phyloP scores from a whole-genome alignment of 1,140 invertebrate genomes.

The Aphaenogaster rudis region DNA sequence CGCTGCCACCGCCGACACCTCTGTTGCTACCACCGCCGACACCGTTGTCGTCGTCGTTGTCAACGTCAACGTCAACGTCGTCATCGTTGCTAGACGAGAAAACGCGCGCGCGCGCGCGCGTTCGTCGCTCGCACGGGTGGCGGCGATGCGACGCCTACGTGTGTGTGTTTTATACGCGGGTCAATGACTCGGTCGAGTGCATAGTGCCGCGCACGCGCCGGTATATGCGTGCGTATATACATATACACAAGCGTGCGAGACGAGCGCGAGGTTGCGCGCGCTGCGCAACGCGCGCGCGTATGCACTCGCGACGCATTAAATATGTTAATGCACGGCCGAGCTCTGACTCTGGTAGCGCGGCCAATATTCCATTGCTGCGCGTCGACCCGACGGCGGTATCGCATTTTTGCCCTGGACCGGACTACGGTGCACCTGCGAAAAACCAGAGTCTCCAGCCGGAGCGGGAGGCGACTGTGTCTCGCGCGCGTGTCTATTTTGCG shows the following conservation, averaged over 20 bases:
- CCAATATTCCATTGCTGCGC: conserved; percentile 68
- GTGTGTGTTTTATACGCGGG: conserved; percentile 74
- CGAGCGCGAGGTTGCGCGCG: neutral
- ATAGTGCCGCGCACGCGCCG: conserved; percentile 73
- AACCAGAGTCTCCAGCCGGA: conserved; percentile 21
- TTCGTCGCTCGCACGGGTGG: conserved; percentile 58
- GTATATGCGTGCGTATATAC: conserved; percentile 39
- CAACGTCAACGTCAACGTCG: neutral
- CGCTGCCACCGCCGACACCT: neutral
- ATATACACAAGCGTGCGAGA: neutral
- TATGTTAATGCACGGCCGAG: conserved; percentile 70
- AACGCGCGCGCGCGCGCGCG: conserved; percentile 2
- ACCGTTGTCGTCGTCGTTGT: neutral
- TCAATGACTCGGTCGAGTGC: conserved; percentile 74
- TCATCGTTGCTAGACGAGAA: conserved; percentile 35
- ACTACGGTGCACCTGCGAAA: conserved; percentile 62
- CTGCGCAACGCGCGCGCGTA: neutral
- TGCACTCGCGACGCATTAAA: conserved; percentile 62
- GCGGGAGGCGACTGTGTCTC: neutral
- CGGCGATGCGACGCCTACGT: conserved; percentile 43
- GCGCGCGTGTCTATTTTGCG: neutral
- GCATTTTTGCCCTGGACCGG: conserved; percentile 53
- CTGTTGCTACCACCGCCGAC: neutral
- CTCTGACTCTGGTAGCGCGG: conserved; percentile 69
- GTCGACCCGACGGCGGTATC: conserved; percentile 49